These are phyloP conservation scores for Recurvirostra avosetta DNA, from an alignment of 2,113 vertebrate species.

Conservation along the genomic window DNA sequence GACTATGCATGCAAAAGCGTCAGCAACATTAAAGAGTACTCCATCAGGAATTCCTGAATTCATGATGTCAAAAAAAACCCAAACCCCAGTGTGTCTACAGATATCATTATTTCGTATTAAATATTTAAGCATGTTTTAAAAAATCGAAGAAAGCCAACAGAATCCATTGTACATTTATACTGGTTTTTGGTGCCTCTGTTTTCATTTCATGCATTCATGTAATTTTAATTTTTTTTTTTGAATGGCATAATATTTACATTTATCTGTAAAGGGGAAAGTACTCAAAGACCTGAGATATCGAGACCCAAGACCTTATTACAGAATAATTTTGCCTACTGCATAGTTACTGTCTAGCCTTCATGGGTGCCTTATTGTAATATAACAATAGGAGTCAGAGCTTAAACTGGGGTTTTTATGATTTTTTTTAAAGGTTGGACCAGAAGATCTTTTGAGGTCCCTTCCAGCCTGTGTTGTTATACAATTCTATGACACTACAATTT, in stretches of 20 bases:
- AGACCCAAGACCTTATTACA: background rate
- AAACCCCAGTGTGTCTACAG: rapidly evolving
- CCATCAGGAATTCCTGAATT: background rate
- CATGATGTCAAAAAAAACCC: background rate
- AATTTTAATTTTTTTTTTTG: background rate
- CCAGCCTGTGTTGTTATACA: background rate
- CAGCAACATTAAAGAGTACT: background rate
- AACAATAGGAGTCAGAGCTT: background rate
- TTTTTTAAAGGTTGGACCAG: background rate
- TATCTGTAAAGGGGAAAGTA: background rate
- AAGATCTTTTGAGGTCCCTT: background rate
- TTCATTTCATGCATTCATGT: background rate
- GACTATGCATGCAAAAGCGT: background rate
- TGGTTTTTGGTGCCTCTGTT: background rate
- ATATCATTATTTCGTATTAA: background rate
- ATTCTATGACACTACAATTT: background rate
- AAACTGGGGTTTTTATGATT: background rate
- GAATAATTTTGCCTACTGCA: background rate
- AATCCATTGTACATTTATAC: background rate
- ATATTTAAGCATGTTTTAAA: background rate
- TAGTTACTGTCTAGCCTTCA: background rate
- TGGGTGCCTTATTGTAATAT: background rate
- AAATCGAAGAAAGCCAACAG: background rate
- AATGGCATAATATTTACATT: background rate
- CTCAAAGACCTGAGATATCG: background rate